These are phyloP conservation scores for Gymnothorax javanicus DNA, from an alignment of 2,797 vertebrate genomes.

Conservation along the genomic window DNA sequence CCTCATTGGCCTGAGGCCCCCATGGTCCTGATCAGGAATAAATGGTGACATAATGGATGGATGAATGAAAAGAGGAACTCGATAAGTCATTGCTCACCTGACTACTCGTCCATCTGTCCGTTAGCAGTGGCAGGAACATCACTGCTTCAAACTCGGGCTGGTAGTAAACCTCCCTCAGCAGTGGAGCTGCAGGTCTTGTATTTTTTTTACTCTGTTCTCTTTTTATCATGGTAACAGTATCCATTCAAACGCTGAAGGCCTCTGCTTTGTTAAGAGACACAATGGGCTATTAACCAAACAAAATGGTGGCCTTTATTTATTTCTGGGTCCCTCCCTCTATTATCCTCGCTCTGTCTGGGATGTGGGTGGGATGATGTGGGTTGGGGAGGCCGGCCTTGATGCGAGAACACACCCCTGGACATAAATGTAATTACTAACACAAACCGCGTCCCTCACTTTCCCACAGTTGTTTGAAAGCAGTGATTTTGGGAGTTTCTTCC, in stretches of 20 bases:
- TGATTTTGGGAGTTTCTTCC: not conserved
- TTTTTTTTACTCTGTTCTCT: not conserved
- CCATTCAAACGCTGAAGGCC: slow-evolving; percentile 40
- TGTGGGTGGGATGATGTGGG: slow-evolving; percentile 24
- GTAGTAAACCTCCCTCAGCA: not conserved
- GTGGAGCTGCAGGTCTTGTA: not conserved
- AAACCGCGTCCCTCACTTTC: not conserved
- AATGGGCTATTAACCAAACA: slow-evolving; percentile 44
- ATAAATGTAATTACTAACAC: not conserved
- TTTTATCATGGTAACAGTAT: not conserved
- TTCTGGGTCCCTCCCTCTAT: slow-evolving; percentile 34
- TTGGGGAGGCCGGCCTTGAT: slow-evolving; percentile 33
- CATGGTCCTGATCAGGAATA: too few species aligned
- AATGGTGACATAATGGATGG: not conserved
- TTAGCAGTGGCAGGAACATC: not conserved
- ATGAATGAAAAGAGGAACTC: not conserved
- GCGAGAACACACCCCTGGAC: too few species aligned
- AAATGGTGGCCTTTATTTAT: slow-evolving; percentile 35
- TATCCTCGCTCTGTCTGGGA: slow-evolving; percentile 40
- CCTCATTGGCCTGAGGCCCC: too few species aligned
- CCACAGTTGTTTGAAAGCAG: not conserved
- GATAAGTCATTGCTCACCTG: not conserved
- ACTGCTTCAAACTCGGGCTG: not conserved
- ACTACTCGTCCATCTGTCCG: not conserved
- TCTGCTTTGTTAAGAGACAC: slow-evolving; percentile 37